Conservation (phyloP, 2,797 vertebrate species). For the Coendou prehensilis region DNA sequence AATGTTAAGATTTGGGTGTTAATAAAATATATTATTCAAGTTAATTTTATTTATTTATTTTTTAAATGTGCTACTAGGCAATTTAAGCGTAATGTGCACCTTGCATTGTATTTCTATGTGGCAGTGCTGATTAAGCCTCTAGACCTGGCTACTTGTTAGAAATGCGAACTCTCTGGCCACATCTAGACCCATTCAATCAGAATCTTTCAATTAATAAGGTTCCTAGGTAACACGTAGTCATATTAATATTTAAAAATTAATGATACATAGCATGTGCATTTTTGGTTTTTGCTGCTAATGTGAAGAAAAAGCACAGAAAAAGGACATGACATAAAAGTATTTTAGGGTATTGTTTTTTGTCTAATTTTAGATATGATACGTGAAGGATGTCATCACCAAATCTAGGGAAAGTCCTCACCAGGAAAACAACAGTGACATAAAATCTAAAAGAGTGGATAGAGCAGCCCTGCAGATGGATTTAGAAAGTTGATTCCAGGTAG, state of each 20-base stretch:
- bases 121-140: background rate
- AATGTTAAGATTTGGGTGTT: background rate
- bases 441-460: background rate
- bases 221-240: no score
- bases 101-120: background rate
- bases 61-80: background rate
- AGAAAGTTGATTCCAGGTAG: background rate
- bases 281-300: background rate
- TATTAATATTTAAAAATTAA: background rate
- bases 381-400: background rate
- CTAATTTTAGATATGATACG: background rate
- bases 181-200: background rate
- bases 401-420: background rate
- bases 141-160: background rate
- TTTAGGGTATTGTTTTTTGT: background rate
- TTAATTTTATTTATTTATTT: background rate
- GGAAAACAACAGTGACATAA: background rate
- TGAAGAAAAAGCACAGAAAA: background rate
- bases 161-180: background rate
- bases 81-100: background rate
- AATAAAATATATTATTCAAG: background rate
- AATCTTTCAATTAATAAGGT: background rate
- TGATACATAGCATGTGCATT: rapidly evolving
- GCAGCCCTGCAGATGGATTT: background rate
- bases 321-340: background rate